These are phyloP conservation scores for Pristionchus fissidentatus DNA, from an alignment of 2,888 invertebrate species.

Conservation along the genomic window DNA sequence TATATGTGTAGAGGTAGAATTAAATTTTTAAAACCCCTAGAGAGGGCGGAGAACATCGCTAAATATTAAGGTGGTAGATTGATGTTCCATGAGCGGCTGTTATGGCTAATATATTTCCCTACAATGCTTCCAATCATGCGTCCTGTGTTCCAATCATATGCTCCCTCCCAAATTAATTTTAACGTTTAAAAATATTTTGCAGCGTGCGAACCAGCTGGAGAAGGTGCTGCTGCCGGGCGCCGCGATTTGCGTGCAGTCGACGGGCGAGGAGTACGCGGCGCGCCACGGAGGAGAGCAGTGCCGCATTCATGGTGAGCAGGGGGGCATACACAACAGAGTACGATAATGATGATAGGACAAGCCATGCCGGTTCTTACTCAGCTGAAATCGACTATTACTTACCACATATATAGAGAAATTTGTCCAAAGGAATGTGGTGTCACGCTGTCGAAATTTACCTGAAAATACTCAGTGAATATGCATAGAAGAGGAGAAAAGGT, in stretches of 20 bases:
- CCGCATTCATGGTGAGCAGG: constrained; percentile 16
- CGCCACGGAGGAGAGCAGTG: background rate
- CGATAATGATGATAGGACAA: background rate
- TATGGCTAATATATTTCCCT: no score
- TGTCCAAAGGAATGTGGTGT: no score
- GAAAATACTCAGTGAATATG: no score
- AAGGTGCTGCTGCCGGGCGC: constrained; percentile 45
- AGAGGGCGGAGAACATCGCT: no score
- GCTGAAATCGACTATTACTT: no score
- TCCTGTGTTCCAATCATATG: background rate
- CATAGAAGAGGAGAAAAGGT: no score
- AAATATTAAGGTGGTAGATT: no score
- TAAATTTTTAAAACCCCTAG: no score
- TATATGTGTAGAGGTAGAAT: no score
- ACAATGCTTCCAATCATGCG: background rate
- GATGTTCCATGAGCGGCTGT: no score
- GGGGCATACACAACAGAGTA: background rate
- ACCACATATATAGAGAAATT: no score
- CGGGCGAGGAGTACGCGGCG: constrained; percentile 27
- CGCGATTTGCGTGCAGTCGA: background rate
- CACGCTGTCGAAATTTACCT: no score
- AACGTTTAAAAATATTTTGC: background rate
- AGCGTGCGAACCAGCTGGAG: constrained; percentile 41
- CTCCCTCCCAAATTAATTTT: background rate
- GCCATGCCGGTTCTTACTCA: background rate